Percentiles rank a stretch among this genome's conserved stretches.
These are phyloP conservation scores for Cygnus buccinator DNA, from an alignment of 2,113 vertebrate genomes.

Conservation along the genomic window DNA sequence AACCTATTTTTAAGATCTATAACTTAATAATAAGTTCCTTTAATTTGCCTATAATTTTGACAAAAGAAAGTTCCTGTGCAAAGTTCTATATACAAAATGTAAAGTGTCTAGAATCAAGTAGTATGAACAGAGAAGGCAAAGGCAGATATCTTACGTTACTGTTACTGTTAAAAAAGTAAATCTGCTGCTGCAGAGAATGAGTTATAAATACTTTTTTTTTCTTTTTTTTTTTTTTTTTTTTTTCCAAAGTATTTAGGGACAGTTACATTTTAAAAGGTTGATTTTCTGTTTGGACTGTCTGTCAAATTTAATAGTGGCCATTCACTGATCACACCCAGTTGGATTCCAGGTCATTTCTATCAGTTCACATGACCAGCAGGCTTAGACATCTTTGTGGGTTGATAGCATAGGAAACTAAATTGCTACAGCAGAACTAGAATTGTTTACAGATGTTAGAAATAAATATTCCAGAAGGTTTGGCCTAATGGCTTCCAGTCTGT, in stretches of 20 bases:
- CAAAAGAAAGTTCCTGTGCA: neutral
- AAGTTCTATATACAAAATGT: neutral
- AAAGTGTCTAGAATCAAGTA: neutral
- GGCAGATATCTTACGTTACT: neutral
- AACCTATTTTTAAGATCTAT: constrained; percentile 9
- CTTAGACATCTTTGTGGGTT: neutral
- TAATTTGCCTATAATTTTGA: neutral
- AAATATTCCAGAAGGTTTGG: constrained; percentile 26
- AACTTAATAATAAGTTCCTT: neutral
- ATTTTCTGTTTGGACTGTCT: neutral
- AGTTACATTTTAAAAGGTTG: neutral
- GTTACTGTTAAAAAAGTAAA: neutral
- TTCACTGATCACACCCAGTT: rapidly evolving
- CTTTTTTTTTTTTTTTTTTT: too few species aligned
- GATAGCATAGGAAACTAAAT: neutral
- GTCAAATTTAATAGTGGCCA: neutral
- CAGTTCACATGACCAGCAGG: neutral
- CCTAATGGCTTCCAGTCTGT: constrained; percentile 20
- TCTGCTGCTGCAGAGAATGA: neutral
- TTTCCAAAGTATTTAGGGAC: too few species aligned
- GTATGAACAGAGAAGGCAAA: neutral
- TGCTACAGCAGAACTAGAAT: neutral
- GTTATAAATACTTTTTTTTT: neutral
- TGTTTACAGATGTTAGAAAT: constrained; percentile 1
- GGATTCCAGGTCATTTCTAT: rapidly evolving